Evolutionary conservation across 1,140 invertebrate species (phyloP).

Genomic region (Polyergus mexicanus): DNA sequence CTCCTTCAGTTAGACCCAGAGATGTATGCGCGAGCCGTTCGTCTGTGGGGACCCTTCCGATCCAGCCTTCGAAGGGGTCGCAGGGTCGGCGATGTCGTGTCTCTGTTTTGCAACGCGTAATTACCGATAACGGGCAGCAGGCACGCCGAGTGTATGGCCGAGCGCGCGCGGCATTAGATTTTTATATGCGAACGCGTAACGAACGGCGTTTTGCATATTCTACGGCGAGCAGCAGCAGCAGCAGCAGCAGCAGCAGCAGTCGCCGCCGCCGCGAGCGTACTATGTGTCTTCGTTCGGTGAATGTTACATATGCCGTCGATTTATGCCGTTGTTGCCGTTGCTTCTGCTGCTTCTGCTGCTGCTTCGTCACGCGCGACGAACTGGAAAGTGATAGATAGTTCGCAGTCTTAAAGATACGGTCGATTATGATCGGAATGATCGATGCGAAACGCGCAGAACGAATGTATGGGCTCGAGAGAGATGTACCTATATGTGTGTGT

Average conservation of each 20-base stretch:
- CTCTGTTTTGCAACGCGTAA: constrained; percentile 83
- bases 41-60: not conserved
- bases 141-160: constrained; percentile 67
- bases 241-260: constrained; percentile 28
- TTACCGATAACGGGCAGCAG: constrained; percentile 76
- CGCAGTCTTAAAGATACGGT: constrained; percentile 31
- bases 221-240: constrained; percentile 64
- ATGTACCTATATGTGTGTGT: too few relatives aligned
- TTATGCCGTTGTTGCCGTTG: constrained; percentile 22
- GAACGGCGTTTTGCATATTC: constrained; percentile 80
- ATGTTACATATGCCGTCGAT: constrained; percentile 31
- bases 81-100: constrained; percentile 78
- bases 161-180: constrained; percentile 69
- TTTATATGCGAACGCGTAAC: constrained; percentile 77
- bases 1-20: too few relatives aligned
- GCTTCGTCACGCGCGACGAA: constrained; percentile 81
- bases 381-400: constrained; percentile 83
- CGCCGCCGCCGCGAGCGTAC: constrained; percentile 17
- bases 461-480: constrained; percentile 2
- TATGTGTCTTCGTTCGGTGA: constrained; percentile 41
- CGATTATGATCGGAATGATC: constrained; percentile 52
- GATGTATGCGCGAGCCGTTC: not conserved
- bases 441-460: constrained; percentile 38
- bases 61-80: constrained; percentile 66
- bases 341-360: constrained; percentile 63